Conservation (phyloP, 2,888 invertebrate genomes). For the Drosophila buzzatii region DNA sequence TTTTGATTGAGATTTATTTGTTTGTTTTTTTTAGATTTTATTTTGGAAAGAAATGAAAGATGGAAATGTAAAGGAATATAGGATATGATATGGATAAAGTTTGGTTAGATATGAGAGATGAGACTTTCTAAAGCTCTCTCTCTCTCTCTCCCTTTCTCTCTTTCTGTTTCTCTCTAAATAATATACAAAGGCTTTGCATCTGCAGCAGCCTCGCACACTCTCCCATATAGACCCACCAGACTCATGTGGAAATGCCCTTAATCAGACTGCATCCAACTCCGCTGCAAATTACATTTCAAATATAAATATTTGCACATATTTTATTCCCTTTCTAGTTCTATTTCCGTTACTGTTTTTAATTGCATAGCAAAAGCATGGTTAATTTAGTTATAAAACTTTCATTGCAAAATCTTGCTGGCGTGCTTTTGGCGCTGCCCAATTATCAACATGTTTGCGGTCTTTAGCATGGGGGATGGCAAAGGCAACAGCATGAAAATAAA, state of each 20-base stretch:
- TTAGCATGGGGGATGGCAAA: not conserved
- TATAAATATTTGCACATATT: not conserved
- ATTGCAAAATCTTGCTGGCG: not conserved
- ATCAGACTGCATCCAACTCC: too few relatives aligned
- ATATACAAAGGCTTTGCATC: not conserved
- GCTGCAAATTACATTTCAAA: not conserved
- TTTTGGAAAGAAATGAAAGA: not conserved
- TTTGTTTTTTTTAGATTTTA: not conserved
- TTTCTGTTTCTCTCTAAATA: not conserved
- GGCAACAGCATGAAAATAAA: slow-evolving; percentile 13
- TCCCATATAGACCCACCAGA: not conserved
- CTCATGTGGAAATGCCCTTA: not conserved
- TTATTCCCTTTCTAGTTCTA: not conserved
- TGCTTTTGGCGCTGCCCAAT: not conserved
- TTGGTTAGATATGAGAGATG: not conserved
- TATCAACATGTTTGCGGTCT: slow-evolving; percentile 5
- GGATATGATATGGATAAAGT: not conserved
- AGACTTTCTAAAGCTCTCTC: not conserved
- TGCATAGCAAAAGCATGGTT: not conserved
- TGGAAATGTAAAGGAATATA: not conserved
- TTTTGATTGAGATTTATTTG: not conserved
- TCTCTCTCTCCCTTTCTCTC: too few relatives aligned
- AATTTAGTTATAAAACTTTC: not conserved
- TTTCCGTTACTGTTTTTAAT: slow-evolving; percentile 1
- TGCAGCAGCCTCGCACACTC: not conserved